These are phyloP conservation scores for Pluvianellus socialis DNA, from an alignment of 2,113 vertebrate species.

Conservation along the genomic window DNA sequence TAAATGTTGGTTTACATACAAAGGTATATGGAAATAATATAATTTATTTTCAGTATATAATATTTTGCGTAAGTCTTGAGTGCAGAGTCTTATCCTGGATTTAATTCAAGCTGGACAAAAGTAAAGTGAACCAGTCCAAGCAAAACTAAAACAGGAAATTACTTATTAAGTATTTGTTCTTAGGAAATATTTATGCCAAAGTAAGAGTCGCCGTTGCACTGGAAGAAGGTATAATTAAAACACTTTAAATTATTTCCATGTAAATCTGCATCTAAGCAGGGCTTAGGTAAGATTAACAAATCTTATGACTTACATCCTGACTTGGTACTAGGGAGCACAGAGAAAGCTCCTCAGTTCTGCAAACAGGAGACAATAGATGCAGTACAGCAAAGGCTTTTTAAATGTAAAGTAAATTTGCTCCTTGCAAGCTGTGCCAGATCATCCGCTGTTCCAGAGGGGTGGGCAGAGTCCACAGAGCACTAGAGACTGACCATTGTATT, in stretches of 20 bases:
- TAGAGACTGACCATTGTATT: neutral
- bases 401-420: neutral
- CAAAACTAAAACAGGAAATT: neutral
- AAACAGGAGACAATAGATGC: neutral
- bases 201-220: neutral
- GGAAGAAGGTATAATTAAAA: neutral
- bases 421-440: neutral
- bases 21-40: neutral
- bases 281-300: neutral
- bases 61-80: neutral
- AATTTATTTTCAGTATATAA: neutral
- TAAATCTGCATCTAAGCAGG: neutral
- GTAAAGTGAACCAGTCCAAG: neutral
- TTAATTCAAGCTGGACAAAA: neutral
- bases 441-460: neutral
- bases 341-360: neutral
- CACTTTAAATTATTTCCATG: neutral
- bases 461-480: neutral
- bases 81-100: neutral
- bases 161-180: neutral
- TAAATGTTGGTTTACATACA: neutral
- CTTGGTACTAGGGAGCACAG: neutral
- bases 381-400: neutral
- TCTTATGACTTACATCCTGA: neutral
- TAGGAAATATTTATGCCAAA: conserved; percentile 2